phyloP scores from a whole-genome alignment of 1,140 invertebrate genomes.

The Drosophila nigromelanica region DNA sequence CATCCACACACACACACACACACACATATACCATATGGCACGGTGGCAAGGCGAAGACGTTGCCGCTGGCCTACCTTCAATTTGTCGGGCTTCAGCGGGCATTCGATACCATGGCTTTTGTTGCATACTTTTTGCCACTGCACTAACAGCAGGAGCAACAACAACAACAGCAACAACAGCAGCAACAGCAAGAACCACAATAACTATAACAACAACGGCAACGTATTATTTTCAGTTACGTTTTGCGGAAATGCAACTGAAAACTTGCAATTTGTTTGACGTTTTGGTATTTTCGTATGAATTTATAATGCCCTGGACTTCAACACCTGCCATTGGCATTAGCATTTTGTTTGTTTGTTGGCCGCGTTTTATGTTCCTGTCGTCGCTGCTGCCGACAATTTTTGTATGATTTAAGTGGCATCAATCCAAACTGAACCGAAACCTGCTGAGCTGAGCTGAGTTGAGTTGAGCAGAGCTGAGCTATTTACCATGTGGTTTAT shows the following conservation, averaged over 20 bases:
- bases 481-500: conserved; percentile 63
- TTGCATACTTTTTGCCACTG: conserved; percentile 45
- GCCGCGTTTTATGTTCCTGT: conserved; percentile 27
- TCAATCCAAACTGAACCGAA: not conserved
- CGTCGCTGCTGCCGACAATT: conserved; percentile 29
- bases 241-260: conserved; percentile 82
- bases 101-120: conserved; percentile 60
- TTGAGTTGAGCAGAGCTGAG: conserved; percentile 19
- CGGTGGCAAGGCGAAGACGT: conserved; percentile 49
- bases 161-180: conserved; percentile 11
- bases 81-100: conserved; percentile 63
- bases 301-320: conserved; percentile 76
- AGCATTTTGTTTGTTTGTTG: conserved; percentile 44
- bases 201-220: conserved; percentile 25
- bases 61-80: conserved; percentile 69
- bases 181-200: conserved; percentile 42
- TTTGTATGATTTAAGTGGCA: not conserved
- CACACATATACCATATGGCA: not conserved
- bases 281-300: conserved; percentile 77
- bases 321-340: conserved; percentile 68
- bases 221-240: conserved; percentile 80
- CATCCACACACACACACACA: conserved; percentile 38
- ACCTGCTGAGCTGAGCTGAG: conserved; percentile 3
- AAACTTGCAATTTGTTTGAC: conserved; percentile 82
- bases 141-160: conserved; percentile 2